These are phyloP conservation scores for Hanleya hanleyi DNA, from an alignment of 2,888 invertebrate genomes.

Conservation along the genomic window DNA sequence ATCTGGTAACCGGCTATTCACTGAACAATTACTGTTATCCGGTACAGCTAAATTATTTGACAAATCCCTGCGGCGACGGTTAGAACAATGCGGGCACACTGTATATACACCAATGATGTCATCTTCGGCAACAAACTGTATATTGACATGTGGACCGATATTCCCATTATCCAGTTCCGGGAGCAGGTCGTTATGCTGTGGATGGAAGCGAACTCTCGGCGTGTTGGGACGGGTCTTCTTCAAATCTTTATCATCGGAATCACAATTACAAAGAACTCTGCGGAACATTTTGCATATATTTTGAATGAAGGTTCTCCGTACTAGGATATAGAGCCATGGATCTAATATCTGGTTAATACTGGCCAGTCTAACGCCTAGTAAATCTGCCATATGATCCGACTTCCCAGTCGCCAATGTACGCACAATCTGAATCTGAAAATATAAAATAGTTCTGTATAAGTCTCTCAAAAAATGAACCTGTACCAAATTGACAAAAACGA, in stretches of 20 bases:
- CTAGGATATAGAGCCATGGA: constrained; percentile 63
- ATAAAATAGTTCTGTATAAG: not conserved
- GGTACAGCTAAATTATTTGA: not conserved
- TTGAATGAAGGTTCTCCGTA: constrained; percentile 39
- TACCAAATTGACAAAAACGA: too few species aligned
- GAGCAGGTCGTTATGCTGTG: not conserved
- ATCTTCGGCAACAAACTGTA: not conserved
- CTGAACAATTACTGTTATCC: not conserved
- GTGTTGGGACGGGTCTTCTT: too few species aligned
- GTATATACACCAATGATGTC: not conserved
- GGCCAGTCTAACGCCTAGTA: constrained; percentile 53
- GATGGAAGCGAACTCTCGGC: not conserved
- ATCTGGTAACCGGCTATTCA: not conserved
- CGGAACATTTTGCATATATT: not conserved
- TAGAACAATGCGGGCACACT: not conserved
- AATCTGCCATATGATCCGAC: constrained; percentile 42
- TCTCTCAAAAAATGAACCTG: too few species aligned
- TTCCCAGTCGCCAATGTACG: constrained; percentile 38
- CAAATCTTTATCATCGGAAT: too few species aligned
- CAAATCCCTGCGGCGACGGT: not conserved
- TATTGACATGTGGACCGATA: not conserved
- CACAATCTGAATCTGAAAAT: constrained; percentile 41
- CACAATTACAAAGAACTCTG: not conserved
- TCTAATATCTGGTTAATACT: constrained; percentile 61
- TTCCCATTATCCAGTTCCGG: not conserved